Evolutionary conservation across 2,888 invertebrate genomes (phyloP).

Genomic region (Nysson spinosus): DNA sequence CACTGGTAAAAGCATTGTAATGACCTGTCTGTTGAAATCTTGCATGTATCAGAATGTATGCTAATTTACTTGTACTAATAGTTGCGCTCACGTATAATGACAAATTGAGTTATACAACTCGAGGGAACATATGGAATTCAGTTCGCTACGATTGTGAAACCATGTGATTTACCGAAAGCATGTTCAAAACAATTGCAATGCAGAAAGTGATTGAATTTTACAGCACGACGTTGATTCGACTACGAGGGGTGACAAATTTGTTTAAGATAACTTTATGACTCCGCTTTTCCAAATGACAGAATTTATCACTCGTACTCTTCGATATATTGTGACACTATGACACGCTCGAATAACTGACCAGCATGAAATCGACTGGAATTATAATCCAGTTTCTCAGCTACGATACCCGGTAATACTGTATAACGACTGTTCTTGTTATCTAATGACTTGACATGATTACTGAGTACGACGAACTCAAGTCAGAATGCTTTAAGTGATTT

Average conservation of each 20-base stretch:
- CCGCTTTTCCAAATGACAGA: too few species aligned
- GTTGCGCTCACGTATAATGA: neutral
- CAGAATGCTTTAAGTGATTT: slow-evolving; percentile 10
- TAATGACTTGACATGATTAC: slow-evolving; percentile 17
- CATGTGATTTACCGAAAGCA: too few species aligned
- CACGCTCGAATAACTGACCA: neutral
- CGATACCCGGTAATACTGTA: slow-evolving; percentile 6
- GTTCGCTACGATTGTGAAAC: too few species aligned
- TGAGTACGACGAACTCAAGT: slow-evolving; percentile 3
- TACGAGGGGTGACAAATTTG: too few species aligned
- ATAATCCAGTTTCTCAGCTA: slow-evolving; percentile 21
- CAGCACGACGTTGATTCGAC: too few species aligned
- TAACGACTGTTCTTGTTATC: slow-evolving; percentile 27
- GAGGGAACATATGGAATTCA: too few species aligned
- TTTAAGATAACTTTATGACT: too few species aligned
- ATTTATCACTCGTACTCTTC: neutral
- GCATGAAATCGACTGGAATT: slow-evolving; percentile 7
- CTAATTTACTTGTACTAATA: neutral
- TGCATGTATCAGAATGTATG: neutral
- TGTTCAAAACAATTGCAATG: too few species aligned
- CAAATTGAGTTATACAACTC: neutral
- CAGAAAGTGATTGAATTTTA: too few species aligned
- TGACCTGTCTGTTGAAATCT: neutral
- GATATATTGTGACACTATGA: neutral
- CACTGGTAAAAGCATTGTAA: neutral